Base-by-base conservation (phyloP, 2,797 vertebrate genomes). In the Typhlichthys subterraneus region DNA sequence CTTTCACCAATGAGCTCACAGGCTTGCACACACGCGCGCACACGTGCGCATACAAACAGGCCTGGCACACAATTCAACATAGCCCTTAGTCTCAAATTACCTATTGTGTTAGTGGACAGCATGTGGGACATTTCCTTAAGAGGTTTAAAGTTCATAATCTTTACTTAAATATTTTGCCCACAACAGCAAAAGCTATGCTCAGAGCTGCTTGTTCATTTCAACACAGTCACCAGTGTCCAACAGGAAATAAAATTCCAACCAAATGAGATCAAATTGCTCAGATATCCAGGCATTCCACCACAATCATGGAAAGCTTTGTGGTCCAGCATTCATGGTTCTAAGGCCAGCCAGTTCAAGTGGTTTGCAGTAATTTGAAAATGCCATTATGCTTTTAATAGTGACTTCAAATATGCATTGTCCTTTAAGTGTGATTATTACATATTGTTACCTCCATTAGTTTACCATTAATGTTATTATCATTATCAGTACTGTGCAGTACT, bases 141-240 rank as follows among this genome's bases (percentile, higher is more conserved):
- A 73, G 66, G 71, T 79, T 87, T 87, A 76, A 11, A 61, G 61
- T 12, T 73, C 49, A 53, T 83, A 76, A 87, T 79, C 78, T 67
- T 59, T 55, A 11, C 53, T 71, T 79, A 68, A 69, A 61, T 65
- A 55, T 65, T 73, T 46, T 51, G 33, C 57, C 23, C 23, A 29
- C 23, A 29, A 65, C 42, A 67, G 33, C 72, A 49, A 67, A 5
- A 60, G 10, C 47, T 58, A 57, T 59, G 57, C 57, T 49, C 53
- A 2, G 53, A 2, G 15, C 45, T 64, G 64, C 17, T 19, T 61
- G 15, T 68, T 61, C 58, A 63, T 62, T 73, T 76, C 57, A 68
- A 59, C n/a, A 13, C 29, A 71, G 61, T 17, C 17, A 51, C 67
- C 61, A 54, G 49, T 65, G 56, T 66, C 53, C 17, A 63, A 61